A percentile compares a stretch with the other conserved stretches of the same genome.
Conservation (phyloP, 2,888 invertebrate genomes). For the Dorcus hopei region DNA sequence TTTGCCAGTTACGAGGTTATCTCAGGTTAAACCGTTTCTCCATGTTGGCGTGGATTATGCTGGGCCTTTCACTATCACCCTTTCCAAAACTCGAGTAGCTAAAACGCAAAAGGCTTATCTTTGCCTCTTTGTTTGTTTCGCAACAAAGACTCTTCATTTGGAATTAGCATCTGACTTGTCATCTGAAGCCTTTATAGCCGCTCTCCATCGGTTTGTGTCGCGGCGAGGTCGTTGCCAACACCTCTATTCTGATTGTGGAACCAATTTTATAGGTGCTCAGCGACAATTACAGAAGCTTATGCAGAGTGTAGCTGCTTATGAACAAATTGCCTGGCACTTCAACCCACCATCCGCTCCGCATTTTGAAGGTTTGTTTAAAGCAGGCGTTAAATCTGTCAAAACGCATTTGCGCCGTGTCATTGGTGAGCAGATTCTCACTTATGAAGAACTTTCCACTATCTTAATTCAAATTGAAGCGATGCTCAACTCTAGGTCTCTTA, state of each 20-base stretch:
- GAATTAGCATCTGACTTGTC: conserved; percentile 25
- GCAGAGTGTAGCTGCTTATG: neutral
- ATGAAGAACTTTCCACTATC: neutral
- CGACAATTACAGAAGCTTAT: conserved; percentile 12
- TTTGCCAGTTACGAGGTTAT: conserved; percentile 16
- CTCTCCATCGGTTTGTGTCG: too few relatives aligned
- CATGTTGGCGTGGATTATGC: conserved; percentile 23
- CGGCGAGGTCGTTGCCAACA: too few relatives aligned
- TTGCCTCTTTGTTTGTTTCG: neutral
- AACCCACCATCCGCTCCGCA: conserved; percentile 17
- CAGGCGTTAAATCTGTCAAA: conserved; percentile 27
- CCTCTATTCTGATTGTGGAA: too few relatives aligned
- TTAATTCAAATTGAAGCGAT: neutral
- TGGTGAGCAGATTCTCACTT: neutral
- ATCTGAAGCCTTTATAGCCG: conserved; percentile 4
- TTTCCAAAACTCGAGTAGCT: conserved; percentile 14
- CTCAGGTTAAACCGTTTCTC: conserved; percentile 19
- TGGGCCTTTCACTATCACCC: conserved; percentile 16
- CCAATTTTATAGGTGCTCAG: conserved; percentile 19
- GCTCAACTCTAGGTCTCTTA: neutral
- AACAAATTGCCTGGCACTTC: conserved; percentile 17
- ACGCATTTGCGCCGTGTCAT: neutral
- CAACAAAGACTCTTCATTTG: conserved; percentile 24
- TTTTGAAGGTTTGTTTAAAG: conserved; percentile 18
- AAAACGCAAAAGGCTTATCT: conserved; percentile 28